Base-by-base conservation (phyloP, 2,888 invertebrate species). In the Drosophila subquinaria region DNA sequence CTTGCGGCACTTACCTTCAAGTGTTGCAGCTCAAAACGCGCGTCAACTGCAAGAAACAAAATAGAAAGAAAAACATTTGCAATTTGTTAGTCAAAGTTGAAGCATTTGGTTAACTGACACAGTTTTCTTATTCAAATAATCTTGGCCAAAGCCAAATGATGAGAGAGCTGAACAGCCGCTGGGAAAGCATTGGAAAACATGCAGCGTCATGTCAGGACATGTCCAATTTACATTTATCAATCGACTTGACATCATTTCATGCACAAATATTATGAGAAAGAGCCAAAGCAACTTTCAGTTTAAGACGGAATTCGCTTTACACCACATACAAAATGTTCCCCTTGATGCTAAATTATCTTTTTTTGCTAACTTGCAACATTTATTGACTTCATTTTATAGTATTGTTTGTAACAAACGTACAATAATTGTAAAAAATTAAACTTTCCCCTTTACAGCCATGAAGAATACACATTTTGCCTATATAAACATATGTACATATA, bases 1-100 rank as follows among this genome's bases (percentile, higher is more conserved):
- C 13, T 50, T 4, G 55, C 38, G 38, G 38, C 5, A 76, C 77
- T 76, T 65, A 76, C 76, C 76, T 77, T 69, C 59, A 62, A 56
- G 43, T 76, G 52, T 57, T 36, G 68, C 57, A 64, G 68, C 55
- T 62, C 45, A 48, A 59, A 65, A 53, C 35, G 43, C 35, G 40
- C 43, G 64, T 45, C 47, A 63, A 42, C 78, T 76, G 77, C 51
- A 69, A 76, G 52, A 15, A 17, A 10, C n/a, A 30, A 30, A 65
- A 73, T 59, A 17, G 23, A 45, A 11, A 15, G 0, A 36, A 51
- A 47, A 42, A 40, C 9, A 61, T 30, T 35, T 56, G 56, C 43
- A 36, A 51, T 65, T 66, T 52, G 64, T 75, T 71, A 74, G 75
- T 53, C 45, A 1, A 40, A 38, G 13, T 51, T 51, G 15, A 52